phyloP scores from a whole-genome alignment of 2,888 invertebrate species.

The Timandra comae region DNA sequence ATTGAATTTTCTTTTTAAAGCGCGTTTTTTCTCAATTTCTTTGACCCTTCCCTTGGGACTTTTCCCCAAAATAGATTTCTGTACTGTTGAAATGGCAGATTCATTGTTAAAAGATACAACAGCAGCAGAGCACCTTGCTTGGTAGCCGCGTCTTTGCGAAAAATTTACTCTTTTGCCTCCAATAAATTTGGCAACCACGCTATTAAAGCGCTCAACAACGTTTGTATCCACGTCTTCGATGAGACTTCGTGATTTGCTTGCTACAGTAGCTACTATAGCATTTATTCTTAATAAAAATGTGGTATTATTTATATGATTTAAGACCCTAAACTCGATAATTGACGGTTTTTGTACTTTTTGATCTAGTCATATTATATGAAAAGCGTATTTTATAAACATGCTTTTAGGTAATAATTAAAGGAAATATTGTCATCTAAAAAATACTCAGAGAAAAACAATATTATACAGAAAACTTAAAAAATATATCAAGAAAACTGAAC shows the following conservation, averaged over 20 bases:
- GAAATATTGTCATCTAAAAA: too few relatives aligned
- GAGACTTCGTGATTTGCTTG: conserved; percentile 12
- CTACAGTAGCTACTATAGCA: conserved; percentile 5
- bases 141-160: conserved; percentile 26
- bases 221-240: conserved; percentile 28
- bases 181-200: conserved; percentile 29
- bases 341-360: too few relatives aligned
- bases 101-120: conserved; percentile 28
- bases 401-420: too few relatives aligned
- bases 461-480: too few relatives aligned
- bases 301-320: conserved; percentile 9
- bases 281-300: conserved; percentile 10
- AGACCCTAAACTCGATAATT: too few relatives aligned
- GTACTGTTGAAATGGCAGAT: conserved; percentile 9
- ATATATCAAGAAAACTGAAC: too few relatives aligned
- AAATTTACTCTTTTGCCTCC: conserved; percentile 38
- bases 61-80: conserved; percentile 11
- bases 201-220: conserved; percentile 29
- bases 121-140: conserved; percentile 30
- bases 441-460: too few relatives aligned
- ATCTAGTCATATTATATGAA: too few relatives aligned
- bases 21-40: conserved; percentile 11
- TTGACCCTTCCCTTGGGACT: conserved; percentile 2
- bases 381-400: too few relatives aligned
- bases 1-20: conserved; percentile 10